phyloP scores from a whole-genome alignment of 2,888 invertebrate genomes.

The Tenthredo notha region DNA sequence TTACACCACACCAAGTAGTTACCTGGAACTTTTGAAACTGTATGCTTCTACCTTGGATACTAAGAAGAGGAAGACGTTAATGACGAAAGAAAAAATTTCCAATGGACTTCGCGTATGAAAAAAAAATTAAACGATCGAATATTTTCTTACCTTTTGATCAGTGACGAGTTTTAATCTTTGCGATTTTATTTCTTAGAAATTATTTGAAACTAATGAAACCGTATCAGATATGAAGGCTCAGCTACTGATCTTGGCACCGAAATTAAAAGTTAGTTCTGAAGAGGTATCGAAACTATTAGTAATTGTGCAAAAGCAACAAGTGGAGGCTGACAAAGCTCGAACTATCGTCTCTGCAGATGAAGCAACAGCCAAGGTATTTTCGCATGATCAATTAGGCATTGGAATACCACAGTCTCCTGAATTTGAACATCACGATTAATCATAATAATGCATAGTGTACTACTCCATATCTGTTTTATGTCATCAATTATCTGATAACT shows the following conservation, averaged over 20 bases:
- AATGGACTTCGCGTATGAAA: slow-evolving; percentile 83
- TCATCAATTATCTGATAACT: not conserved
- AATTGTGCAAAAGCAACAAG: slow-evolving; percentile 89
- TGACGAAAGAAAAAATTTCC: slow-evolving; percentile 84
- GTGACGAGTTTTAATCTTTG: not conserved
- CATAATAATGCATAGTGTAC: not conserved
- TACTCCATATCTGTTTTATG: not conserved
- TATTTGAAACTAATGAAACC: slow-evolving; percentile 89
- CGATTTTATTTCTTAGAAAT: slow-evolving; percentile 81
- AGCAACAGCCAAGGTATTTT: slow-evolving; percentile 86
- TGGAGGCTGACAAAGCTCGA: slow-evolving; percentile 90
- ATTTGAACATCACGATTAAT: not conserved
- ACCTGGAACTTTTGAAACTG: slow-evolving; percentile 90
- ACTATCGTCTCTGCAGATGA: slow-evolving; percentile 91
- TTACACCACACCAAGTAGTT: slow-evolving; percentile 95
- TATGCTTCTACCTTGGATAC: slow-evolving; percentile 86
- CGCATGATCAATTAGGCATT: not conserved
- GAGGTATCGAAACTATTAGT: slow-evolving; percentile 88
- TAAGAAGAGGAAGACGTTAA: slow-evolving; percentile 85
- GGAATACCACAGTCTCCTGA: slow-evolving; percentile 10
- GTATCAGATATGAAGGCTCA: slow-evolving; percentile 93
- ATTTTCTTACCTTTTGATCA: not conserved
- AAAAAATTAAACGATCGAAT: not conserved
- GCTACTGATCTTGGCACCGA: slow-evolving; percentile 89
- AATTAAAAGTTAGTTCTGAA: slow-evolving; percentile 87